phyloP scores from a whole-genome alignment of 2,113 vertebrate genomes.

The Tetrax tetrax region DNA sequence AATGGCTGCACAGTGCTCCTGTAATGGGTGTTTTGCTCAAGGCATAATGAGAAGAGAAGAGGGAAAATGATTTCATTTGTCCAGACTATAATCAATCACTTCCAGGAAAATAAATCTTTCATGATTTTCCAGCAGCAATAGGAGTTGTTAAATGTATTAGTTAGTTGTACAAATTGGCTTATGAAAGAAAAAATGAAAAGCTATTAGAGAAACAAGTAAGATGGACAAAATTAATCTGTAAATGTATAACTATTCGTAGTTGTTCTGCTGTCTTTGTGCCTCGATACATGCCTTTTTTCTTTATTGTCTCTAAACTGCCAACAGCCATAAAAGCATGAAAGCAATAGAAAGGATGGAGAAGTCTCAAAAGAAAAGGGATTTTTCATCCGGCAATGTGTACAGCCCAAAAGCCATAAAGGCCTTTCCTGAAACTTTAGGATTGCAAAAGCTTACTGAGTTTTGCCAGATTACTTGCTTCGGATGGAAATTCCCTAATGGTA shows the following conservation, averaged over 20 bases:
- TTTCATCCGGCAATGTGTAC: background rate
- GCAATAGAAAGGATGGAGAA: background rate
- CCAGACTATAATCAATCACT: conserved; percentile 45
- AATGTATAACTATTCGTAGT: background rate
- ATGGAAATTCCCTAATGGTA: background rate
- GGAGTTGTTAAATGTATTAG: background rate
- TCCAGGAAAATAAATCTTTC: conserved; percentile 19
- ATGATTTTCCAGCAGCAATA: conserved; percentile 30
- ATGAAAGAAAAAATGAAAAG: background rate
- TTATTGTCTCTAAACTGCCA: background rate
- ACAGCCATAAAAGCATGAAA: background rate
- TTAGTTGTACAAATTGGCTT: background rate
- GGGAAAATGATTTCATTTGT: conserved; percentile 50
- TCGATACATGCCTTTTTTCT: background rate
- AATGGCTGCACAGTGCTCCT: conserved; percentile 9
- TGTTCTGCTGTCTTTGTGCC: background rate
- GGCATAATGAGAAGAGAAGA: conserved; percentile 14
- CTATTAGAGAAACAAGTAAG: background rate
- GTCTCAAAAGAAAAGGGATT: background rate
- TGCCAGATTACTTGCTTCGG: background rate
- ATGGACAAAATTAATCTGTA: background rate
- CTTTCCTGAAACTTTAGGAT: conserved; percentile 5
- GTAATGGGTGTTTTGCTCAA: conserved; percentile 40
- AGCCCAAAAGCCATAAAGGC: background rate
- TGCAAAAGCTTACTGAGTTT: background rate